phyloP scores from a whole-genome alignment of 2,113 vertebrate species.

The Eptesicus fuscus region DNA sequence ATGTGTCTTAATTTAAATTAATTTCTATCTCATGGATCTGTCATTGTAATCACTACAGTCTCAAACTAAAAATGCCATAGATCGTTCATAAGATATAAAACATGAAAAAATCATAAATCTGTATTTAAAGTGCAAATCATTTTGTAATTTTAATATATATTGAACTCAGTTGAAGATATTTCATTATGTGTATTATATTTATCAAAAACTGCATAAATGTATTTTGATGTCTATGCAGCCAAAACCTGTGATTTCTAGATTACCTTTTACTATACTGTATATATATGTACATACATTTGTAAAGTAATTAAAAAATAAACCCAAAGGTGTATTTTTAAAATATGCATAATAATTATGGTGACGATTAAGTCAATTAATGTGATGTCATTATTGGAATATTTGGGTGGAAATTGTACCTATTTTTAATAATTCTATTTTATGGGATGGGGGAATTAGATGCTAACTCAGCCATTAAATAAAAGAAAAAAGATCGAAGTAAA shows the following conservation, averaged over 20 bases:
- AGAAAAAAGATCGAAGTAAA: slow-evolving; percentile 61
- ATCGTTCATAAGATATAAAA: not conserved
- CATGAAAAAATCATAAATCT: not conserved
- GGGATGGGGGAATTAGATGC: slow-evolving; percentile 45
- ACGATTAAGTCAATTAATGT: slow-evolving; percentile 70
- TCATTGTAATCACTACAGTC: not conserved
- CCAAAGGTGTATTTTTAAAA: slow-evolving; percentile 64
- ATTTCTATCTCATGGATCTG: not conserved
- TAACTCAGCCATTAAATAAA: slow-evolving; percentile 38
- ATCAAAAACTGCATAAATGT: not conserved
- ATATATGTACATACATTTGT: slow-evolving; percentile 19
- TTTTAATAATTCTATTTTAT: slow-evolving; percentile 71
- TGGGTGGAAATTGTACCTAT: slow-evolving; percentile 62
- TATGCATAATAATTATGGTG: slow-evolving; percentile 54
- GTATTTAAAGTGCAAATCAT: not conserved
- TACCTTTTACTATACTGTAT: not conserved
- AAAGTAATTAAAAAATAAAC: slow-evolving; percentile 61
- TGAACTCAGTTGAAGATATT: not conserved
- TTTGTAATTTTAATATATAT: not conserved
- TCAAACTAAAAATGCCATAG: not conserved
- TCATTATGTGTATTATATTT: not conserved
- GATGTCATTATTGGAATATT: slow-evolving; percentile 70
- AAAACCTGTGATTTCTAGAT: not conserved
- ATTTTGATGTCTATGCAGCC: not conserved
- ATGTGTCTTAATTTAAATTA: slow-evolving; percentile 13